Base-by-base conservation (phyloP, 2,888 invertebrate genomes). In the Hydrotaea diabolus region DNA sequence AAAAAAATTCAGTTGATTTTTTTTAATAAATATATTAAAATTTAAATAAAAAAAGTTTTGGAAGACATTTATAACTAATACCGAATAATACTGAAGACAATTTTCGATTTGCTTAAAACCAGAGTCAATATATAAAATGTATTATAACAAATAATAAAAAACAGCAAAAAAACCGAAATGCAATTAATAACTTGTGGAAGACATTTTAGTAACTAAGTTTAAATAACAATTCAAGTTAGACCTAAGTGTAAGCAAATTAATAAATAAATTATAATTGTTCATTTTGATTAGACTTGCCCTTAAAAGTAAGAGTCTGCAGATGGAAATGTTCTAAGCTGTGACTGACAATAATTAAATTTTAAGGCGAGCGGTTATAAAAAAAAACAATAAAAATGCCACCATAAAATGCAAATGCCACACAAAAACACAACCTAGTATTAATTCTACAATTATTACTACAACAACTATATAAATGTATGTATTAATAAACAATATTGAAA, bases 301-400 rank as follows among this genome's bases (percentile, higher is more conserved):
- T 86, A 88, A 88, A 87, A 88, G 88, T 88, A 89, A 88, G 89
- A 88, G 88, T 89, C 89, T 89, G 88, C 89, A 88, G 86, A 80
- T 23, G 74, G 31, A 75, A 55, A 80, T 71, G 13, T 62, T 72
- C 80, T 89, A 91, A 91, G 92, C 92, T 92, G 92, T 92, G 92
- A 91, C 90, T 90, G 92, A 92, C 92, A 92, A 92, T 92, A 92
- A 85, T 69, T 82, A 82, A 77, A 49, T 31, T 31, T 77, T 85
- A 82, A 84, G 71, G 71, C 80, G 83, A 46, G 82, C 82, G 82
- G 85, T 82, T 85, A 77, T 77, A 83, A n/a, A n/a, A n/a, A n/a
- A n/a, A n/a, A n/a, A n/a, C n/a, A n/a, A n/a, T n/a, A n/a, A n/a
- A n/a, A 77, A 83, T 83, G 82, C 79, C 77, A 82, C 82, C 80